Conservation (phyloP, 1,140 invertebrate species). For the Euwallacea fornicatus region DNA sequence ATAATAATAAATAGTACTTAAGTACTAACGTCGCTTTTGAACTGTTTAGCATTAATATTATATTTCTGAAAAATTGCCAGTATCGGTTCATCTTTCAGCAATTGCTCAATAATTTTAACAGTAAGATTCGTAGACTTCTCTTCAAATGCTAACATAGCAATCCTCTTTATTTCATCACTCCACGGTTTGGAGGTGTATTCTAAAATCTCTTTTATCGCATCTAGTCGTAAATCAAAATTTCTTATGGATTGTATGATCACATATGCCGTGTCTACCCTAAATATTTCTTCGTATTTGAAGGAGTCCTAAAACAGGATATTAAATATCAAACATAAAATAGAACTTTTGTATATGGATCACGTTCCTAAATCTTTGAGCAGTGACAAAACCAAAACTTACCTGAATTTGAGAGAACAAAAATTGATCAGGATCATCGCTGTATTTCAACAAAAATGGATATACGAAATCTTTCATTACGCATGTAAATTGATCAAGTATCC, state of each 20-base stretch:
- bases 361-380: no score
- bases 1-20: no score
- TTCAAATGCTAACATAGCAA: conserved; percentile 31
- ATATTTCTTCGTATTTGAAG: conserved; percentile 40
- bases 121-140: conserved; percentile 27
- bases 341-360: no score
- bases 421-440: conserved; percentile 38
- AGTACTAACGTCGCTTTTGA: not conserved
- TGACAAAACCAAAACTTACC: conserved; percentile 33
- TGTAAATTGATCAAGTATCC: conserved; percentile 32
- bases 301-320: conserved; percentile 33
- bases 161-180: conserved; percentile 38
- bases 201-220: conserved; percentile 36
- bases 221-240: conserved; percentile 36
- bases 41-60: conserved; percentile 4
- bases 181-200: conserved; percentile 40
- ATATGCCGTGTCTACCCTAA: conserved; percentile 37
- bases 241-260: conserved; percentile 40
- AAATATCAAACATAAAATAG: no score
- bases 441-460: conserved; percentile 40
- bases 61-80: conserved; percentile 36
- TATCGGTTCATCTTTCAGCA: conserved; percentile 40
- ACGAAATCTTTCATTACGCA: conserved; percentile 42
- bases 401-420: conserved; percentile 43
- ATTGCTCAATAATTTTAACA: conserved; percentile 30